phyloP scores from a whole-genome alignment of 2,888 invertebrate species.

The Dyspetes luteomarginatus region DNA sequence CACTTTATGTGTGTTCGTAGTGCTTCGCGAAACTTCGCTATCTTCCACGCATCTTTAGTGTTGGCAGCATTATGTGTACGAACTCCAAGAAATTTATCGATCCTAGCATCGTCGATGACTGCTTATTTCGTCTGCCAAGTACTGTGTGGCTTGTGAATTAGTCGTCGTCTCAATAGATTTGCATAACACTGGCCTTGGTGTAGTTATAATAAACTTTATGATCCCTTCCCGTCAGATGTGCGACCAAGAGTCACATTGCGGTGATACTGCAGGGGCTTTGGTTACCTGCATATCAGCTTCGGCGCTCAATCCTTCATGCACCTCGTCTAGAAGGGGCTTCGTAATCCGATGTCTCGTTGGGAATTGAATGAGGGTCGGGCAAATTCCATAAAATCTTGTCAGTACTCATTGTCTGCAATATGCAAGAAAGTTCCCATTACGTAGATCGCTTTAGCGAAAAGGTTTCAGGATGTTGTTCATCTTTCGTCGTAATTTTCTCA shows the following conservation, averaged over 20 bases:
- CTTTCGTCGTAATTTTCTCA: constrained; percentile 8
- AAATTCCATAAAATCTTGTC: constrained; percentile 15
- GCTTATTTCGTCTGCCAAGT: constrained; percentile 48
- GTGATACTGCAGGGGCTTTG: not conserved
- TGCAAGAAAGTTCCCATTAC: not conserved
- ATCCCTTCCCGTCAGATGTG: constrained; percentile 19
- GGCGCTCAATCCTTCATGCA: not conserved
- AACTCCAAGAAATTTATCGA: constrained; percentile 55
- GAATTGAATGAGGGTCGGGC: constrained; percentile 7
- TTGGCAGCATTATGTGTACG: constrained; percentile 62
- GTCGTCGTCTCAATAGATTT: constrained; percentile 46
- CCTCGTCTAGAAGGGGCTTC: not conserved
- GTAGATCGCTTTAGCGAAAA: constrained; percentile 19
- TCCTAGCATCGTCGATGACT: constrained; percentile 59
- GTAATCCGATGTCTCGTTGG: constrained; percentile 1
- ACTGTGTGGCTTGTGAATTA: constrained; percentile 47
- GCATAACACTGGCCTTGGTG: constrained; percentile 58
- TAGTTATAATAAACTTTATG: not conserved
- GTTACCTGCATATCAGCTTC: constrained; percentile 1
- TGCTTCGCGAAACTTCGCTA: constrained; percentile 45
- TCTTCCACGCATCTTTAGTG: constrained; percentile 49
- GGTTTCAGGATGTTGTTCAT: constrained; percentile 1
- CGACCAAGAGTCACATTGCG: constrained; percentile 16
- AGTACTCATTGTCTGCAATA: constrained; percentile 21
- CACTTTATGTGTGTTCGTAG: constrained; percentile 42